Conservation (phyloP, 1,140 invertebrate species). For the Formica selysi region DNA sequence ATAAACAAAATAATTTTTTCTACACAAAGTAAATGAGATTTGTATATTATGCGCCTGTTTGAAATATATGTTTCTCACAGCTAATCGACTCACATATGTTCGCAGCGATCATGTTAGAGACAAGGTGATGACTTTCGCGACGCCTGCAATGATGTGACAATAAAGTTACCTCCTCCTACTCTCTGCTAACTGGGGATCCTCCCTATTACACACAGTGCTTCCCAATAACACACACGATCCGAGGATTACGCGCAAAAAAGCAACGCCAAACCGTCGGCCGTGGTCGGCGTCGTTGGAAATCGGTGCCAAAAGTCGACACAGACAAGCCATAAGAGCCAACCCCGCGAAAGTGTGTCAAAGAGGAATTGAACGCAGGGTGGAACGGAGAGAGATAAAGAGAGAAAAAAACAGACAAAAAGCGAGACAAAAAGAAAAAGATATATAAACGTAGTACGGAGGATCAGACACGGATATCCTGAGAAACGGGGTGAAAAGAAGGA, state of each 20-base stretch:
- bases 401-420: slow-evolving; percentile 36
- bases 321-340: slow-evolving; percentile 58
- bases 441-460: slow-evolving; percentile 29
- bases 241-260: slow-evolving; percentile 50
- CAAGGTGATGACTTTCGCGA: slow-evolving; percentile 78
- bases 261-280: slow-evolving; percentile 37
- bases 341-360: slow-evolving; percentile 51
- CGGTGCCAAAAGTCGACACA: slow-evolving; percentile 71
- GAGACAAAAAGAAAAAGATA: slow-evolving; percentile 45
- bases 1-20: not conserved
- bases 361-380: slow-evolving; percentile 2
- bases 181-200: slow-evolving; percentile 80
- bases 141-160: slow-evolving; percentile 85
- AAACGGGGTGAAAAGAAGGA: slow-evolving; percentile 26
- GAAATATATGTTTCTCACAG: not conserved
- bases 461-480: slow-evolving; percentile 39
- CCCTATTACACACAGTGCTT: slow-evolving; percentile 83
- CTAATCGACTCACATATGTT: slow-evolving; percentile 68
- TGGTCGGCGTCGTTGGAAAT: slow-evolving; percentile 54
- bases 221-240: slow-evolving; percentile 72
- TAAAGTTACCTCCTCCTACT: slow-evolving; percentile 83
- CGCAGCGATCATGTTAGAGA: slow-evolving; percentile 81
- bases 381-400: slow-evolving; percentile 30
- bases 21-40: not conserved
- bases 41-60: not conserved